Percentiles rank a stretch among this genome's conserved stretches.
Evolutionary conservation across 2,888 invertebrate genomes (phyloP).

Genomic region (Phaedon cochleariae): DNA sequence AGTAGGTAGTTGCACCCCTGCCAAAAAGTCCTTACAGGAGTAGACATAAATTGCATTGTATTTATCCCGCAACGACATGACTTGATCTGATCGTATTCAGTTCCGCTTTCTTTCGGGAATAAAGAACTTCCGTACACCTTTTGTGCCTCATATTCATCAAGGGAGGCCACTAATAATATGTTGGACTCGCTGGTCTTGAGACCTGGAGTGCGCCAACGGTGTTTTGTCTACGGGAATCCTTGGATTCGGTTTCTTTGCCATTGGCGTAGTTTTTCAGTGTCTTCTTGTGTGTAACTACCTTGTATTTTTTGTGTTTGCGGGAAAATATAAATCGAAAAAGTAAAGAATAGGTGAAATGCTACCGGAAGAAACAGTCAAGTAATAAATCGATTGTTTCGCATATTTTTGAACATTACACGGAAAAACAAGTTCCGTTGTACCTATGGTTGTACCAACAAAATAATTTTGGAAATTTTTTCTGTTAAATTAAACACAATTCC

Average conservation of each 20-base stretch:
- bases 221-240: constrained; percentile 52
- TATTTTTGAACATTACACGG: no score
- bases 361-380: no score
- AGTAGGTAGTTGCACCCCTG: constrained; percentile 54
- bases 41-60: constrained; percentile 46
- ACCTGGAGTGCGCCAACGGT: constrained; percentile 55
- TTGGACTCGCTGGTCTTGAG: constrained; percentile 55
- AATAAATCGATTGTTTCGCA: no score
- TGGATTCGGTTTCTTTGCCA: constrained; percentile 45
- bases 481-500: no score
- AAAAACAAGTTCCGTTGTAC: no score
- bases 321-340: no score
- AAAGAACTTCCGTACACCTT: constrained; percentile 62
- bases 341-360: no score
- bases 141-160: constrained; percentile 56
- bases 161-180: constrained; percentile 60
- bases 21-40: constrained; percentile 44
- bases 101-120: constrained; percentile 57
- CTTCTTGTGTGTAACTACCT: not conserved
- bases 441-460: no score
- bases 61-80: constrained; percentile 56
- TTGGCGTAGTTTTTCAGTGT: not conserved
- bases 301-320: no score
- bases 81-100: constrained; percentile 60
- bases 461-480: no score